Percentiles rank a stretch among this genome's conserved stretches.
phyloP scores from a whole-genome alignment of 2,888 invertebrate genomes.

The Aquatica leii region DNA sequence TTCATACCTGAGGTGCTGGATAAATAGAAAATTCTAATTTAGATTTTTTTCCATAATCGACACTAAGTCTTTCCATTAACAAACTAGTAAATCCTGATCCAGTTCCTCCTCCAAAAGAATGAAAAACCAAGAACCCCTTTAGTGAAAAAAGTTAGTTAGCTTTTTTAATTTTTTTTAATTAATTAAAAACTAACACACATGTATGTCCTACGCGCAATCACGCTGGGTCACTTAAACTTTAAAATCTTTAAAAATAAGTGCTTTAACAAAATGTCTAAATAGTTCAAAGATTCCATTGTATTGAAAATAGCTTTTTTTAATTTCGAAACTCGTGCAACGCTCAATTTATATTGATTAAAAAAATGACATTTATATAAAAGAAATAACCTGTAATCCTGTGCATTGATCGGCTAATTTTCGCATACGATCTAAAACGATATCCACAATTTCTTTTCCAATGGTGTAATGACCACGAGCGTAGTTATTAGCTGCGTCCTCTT shows the following conservation, averaged over 20 bases:
- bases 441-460: slow-evolving; percentile 89
- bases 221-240: no score
- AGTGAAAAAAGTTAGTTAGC: no score
- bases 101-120: slow-evolving; percentile 90
- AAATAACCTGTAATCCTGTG: slow-evolving; percentile 75
- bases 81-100: slow-evolving; percentile 93
- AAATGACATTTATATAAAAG: neutral
- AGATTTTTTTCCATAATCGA: slow-evolving; percentile 93
- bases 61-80: slow-evolving; percentile 89
- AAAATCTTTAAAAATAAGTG: no score
- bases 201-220: no score
- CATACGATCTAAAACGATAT: slow-evolving; percentile 81
- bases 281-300: no score
- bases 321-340: no score
- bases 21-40: slow-evolving; percentile 94
- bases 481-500: slow-evolving; percentile 94
- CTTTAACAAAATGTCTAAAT: no score
- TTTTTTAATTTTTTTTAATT: no score
- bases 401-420: slow-evolving; percentile 87
- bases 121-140: slow-evolving; percentile 90
- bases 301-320: no score
- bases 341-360: slow-evolving; percentile 2
- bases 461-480: slow-evolving; percentile 95
- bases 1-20: slow-evolving; percentile 86
- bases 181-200: no score